Base-by-base conservation (phyloP, 1,140 invertebrate genomes). In the Pseudomyrmex cubaensis region DNA sequence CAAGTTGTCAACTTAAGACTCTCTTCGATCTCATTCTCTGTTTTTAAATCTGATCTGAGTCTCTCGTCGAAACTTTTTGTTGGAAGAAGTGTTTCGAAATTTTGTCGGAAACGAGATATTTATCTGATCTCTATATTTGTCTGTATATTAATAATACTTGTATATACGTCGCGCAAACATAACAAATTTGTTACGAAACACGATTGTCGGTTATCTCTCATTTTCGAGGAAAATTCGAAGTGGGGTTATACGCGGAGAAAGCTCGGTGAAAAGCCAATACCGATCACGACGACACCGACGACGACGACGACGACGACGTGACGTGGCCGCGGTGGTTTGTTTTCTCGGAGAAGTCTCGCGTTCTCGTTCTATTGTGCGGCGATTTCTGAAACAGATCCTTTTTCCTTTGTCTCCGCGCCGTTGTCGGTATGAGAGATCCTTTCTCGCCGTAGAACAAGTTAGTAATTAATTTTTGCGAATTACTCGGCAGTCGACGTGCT, bases 401-500 rank as follows among this genome's bases (percentile, higher is more conserved):
- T 87, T 83, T 84, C 89, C 88, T 84, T 90, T 89, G 86, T 90
- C 84, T 85, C 69, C 56, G 84, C 57, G 25, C 50, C 54, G 74
- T 66, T 80, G 85, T 63, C 77, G 77, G 78, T 77, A 76, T 82
- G 88, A 86, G 87, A 74, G 88, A 89, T 90, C 86, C 86, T 86
- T 84, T 87, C 85, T 83, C 84, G 63, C 87, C 77, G 83, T 69
- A 87, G 87, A 92, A 91, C 92, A 91, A 93, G 90, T 92, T 92
- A 74, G 87, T 93, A 93, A 93, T 93, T 93, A 93, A 93, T 93
- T 93, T 93, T 93, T 93, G 90, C 90, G 91, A 93, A 93, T 93
- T 93, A 92, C 90, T 90, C 92, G 91, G 86, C 91, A 90, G 90
- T 90, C 90, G 92, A 92, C 90, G 91, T 87, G 90, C 89, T 89